Percentiles rank a stretch among this genome's conserved stretches.
Conservation (phyloP, 2,797 vertebrate genomes). For the Acanthurus lineatus region DNA sequence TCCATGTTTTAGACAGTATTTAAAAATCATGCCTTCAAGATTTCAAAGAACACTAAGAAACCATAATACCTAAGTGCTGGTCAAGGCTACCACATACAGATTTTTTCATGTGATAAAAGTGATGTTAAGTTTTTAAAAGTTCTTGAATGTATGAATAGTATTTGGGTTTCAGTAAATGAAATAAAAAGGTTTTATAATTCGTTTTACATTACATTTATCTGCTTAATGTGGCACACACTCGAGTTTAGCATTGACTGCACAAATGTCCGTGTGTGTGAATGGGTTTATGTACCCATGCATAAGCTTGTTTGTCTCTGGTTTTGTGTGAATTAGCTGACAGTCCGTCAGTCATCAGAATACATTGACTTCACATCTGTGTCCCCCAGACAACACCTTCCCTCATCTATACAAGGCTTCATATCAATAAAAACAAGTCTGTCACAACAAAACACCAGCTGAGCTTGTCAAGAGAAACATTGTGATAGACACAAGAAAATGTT, state of each 20-base stretch:
- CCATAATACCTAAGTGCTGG: too few species aligned
- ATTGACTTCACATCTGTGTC: not conserved
- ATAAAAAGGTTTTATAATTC: not conserved
- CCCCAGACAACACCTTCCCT: conserved; percentile 4
- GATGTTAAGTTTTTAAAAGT: not conserved
- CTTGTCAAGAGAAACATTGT: not conserved
- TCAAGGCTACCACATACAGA: too few species aligned
- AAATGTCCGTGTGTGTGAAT: not conserved
- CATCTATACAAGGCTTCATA: not conserved
- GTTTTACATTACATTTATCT: conserved; percentile 1
- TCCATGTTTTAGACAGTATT: too few species aligned
- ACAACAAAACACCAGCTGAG: not conserved
- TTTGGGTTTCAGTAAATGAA: not conserved
- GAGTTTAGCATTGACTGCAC: too few species aligned
- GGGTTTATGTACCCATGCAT: not conserved
- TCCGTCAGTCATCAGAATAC: not conserved
- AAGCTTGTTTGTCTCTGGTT: not conserved
- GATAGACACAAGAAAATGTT: not conserved
- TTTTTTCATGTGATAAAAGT: not conserved
- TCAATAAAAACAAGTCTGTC: conserved; percentile 3
- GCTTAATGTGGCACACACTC: not conserved
- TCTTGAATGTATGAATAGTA: not conserved
- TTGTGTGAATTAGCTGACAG: conserved; percentile 5
- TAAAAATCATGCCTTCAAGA: too few species aligned
- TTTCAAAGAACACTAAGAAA: too few species aligned